Evolutionary conservation across 2,113 vertebrate genomes (phyloP).

Genomic region (Saguinus midas): DNA sequence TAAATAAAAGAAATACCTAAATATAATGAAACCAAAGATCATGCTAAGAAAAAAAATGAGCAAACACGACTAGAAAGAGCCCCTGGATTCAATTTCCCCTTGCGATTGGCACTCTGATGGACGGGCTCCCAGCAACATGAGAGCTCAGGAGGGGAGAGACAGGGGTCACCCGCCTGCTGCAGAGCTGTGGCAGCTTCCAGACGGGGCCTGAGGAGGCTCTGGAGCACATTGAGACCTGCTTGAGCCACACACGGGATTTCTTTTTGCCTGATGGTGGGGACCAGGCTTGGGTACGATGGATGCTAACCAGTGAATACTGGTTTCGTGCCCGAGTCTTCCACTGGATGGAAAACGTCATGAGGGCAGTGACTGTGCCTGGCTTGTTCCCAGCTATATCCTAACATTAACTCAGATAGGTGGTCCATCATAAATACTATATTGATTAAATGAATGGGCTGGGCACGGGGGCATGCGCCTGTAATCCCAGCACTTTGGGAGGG

Average conservation of each 20-base stretch:
- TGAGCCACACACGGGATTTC: not conserved
- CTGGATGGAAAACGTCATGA: not conserved
- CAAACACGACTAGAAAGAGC: constrained; percentile 52
- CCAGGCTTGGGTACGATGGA: not conserved
- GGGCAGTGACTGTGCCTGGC: not conserved
- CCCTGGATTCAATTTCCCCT: constrained; percentile 71
- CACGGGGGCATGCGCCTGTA: too few relatives aligned
- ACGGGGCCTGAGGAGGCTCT: not conserved
- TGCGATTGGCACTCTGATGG: constrained; percentile 22
- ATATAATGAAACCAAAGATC: constrained; percentile 80
- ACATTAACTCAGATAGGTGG: not conserved
- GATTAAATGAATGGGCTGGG: not conserved
- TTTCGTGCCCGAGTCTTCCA: not conserved
- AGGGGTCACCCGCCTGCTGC: not conserved
- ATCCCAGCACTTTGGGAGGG: too few relatives aligned
- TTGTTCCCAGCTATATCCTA: not conserved
- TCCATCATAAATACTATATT: not conserved
- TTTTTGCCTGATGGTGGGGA: not conserved
- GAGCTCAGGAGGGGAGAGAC: not conserved
- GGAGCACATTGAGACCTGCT: not conserved
- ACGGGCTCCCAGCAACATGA: constrained; percentile 26
- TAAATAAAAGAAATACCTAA: constrained; percentile 80
- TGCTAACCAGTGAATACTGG: not conserved
- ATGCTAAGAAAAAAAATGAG: constrained; percentile 69
- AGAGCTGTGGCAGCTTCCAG: not conserved